Evolutionary conservation across 2,888 invertebrate species (phyloP).

Genomic region (Muschampia plurimacula): DNA sequence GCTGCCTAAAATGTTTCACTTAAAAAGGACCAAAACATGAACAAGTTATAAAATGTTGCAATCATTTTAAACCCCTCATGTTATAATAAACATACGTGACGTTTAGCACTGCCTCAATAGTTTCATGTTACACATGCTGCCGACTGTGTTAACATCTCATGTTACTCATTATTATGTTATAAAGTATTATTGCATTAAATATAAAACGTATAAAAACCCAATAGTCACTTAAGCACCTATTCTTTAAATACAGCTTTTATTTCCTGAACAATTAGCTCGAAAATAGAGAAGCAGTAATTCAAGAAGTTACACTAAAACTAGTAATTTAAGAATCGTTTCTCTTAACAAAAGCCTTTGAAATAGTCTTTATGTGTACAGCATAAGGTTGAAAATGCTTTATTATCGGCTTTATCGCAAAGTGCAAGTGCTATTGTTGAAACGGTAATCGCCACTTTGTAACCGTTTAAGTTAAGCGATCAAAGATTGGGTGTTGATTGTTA

Average conservation of each 20-base stretch:
- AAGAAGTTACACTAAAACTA: conserved; percentile 9
- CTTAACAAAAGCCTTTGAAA: neutral
- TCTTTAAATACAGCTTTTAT: neutral
- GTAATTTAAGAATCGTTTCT: conserved; percentile 11
- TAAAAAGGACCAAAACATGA: neutral
- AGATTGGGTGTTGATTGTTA: conserved; percentile 25
- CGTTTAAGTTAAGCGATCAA: conserved; percentile 28
- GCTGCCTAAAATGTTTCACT: no score
- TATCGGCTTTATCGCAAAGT: neutral
- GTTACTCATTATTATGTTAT: conserved; percentile 21
- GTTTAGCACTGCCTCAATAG: conserved; percentile 22
- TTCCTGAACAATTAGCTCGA: neutral
- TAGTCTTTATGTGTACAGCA: neutral
- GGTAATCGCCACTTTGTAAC: conserved; percentile 26
- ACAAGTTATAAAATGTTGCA: neutral
- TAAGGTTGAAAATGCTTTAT: conserved; percentile 1
- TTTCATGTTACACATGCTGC: conserved; percentile 19
- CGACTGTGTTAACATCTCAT: conserved; percentile 21
- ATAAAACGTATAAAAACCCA: conserved; percentile 18
- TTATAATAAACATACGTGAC: neutral
- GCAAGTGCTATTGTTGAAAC: conserved; percentile 12
- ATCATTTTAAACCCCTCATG: neutral
- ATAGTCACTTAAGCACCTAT: conserved; percentile 22
- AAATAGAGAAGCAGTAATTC: neutral
- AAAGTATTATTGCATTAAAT: conserved; percentile 24